phyloP scores from a whole-genome alignment of 30 jellyfish, hydroid and myxozoan species.

The Cassiopea xamachana region DNA sequence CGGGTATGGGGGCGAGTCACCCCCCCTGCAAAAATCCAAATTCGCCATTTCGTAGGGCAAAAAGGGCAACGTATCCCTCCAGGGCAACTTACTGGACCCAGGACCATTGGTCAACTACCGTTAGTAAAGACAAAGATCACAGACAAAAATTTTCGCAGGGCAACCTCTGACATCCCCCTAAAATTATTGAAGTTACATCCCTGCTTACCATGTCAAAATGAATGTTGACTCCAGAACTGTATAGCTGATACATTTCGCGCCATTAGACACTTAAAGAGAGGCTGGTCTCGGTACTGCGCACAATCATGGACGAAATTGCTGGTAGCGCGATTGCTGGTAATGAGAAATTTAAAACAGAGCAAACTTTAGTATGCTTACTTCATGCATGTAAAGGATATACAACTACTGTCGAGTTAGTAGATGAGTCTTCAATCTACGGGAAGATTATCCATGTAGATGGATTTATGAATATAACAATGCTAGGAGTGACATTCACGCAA shows the following conservation, averaged over 20 bases:
- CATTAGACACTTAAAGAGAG: not conserved
- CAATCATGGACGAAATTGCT: slow-evolving; percentile 27
- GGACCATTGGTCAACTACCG: no score
- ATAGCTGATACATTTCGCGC: not conserved
- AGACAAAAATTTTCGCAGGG: no score
- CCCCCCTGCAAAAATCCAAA: no score
- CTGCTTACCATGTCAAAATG: no score
- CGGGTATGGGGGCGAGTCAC: no score
- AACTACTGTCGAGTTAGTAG: slow-evolving; percentile 84
- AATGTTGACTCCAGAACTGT: no score
- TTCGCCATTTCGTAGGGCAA: no score
- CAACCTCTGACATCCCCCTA: no score
- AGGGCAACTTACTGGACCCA: no score
- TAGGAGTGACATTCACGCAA: slow-evolving; percentile 41
- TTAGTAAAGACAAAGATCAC: no score
- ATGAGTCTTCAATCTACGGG: slow-evolving; percentile 84
- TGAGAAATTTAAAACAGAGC: slow-evolving; percentile 72
- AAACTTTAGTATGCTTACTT: slow-evolving; percentile 72
- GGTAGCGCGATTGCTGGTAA: slow-evolving; percentile 55
- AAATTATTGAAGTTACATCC: no score
- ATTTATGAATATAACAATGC: slow-evolving; percentile 78
- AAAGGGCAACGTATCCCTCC: no score
- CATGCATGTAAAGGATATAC: slow-evolving; percentile 88
- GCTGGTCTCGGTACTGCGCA: slow-evolving; percentile 12
- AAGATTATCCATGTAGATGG: slow-evolving; percentile 81